Evolutionary conservation across 2,797 vertebrate genomes (phyloP).

Genomic region (Rhinophrynus dorsalis): DNA sequence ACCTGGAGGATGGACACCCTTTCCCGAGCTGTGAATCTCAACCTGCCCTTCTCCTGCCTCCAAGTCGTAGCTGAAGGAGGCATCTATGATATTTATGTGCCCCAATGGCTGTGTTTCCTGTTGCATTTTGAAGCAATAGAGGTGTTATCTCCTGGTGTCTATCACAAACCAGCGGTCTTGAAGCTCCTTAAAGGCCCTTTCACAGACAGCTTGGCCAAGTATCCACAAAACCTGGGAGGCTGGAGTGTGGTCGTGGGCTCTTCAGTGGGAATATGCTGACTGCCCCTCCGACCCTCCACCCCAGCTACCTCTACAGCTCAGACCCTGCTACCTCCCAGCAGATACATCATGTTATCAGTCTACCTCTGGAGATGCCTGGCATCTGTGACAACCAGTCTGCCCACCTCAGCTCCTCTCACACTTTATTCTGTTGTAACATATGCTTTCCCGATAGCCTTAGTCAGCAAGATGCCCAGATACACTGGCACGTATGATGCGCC

Average conservation of each 20-base stretch:
- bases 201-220: slow-evolving; percentile 86
- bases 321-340: background rate
- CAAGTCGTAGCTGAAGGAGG: slow-evolving; percentile 85
- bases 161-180: slow-evolving; percentile 93
- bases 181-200: slow-evolving; percentile 89
- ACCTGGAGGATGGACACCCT: slow-evolving; percentile 87
- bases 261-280: slow-evolving; percentile 42
- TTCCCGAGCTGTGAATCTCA: slow-evolving; percentile 80
- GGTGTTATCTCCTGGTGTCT: slow-evolving; percentile 86
- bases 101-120: slow-evolving; percentile 88
- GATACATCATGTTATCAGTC: background rate
- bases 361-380: too few relatives aligned
- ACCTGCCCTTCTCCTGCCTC: slow-evolving; percentile 84
- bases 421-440: too few relatives aligned
- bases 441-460: too few relatives aligned
- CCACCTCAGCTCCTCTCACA: too few relatives aligned
- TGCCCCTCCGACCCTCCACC: slow-evolving; percentile 55
- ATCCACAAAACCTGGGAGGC: slow-evolving; percentile 81
- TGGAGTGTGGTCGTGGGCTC: slow-evolving; percentile 48
- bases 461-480: too few relatives aligned
- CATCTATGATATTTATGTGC: slow-evolving; percentile 86
- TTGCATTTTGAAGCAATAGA: slow-evolving; percentile 92
- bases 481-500: too few relatives aligned
- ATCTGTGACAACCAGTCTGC: too few relatives aligned
- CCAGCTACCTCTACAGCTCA: slow-evolving; percentile 30